Evolutionary conservation across 1,140 invertebrate species (phyloP), one percentile per base, ranked within the genome.

Genomic region (Drosophila nigrodunni): DNA sequence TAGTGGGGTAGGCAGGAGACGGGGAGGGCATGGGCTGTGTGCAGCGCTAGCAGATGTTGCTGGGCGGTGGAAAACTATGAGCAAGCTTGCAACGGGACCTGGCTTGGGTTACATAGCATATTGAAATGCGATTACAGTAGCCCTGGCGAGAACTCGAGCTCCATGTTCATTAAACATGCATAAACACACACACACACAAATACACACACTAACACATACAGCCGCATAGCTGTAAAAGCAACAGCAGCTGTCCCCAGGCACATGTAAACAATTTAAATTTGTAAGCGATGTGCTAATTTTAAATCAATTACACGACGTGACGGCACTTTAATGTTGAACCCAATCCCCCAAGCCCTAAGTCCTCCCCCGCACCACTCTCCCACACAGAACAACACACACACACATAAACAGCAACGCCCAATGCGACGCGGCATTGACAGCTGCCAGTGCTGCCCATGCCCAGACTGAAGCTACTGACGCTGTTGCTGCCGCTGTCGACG

Each of bases 181-280:
- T 88, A 87, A 88, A 80, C 80, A 82, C 69, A 82, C 65, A 79
- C 18, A 62, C 44, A 50, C 34, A 30, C 21, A 62, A 25, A 44
- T 18, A 62, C 44, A 50, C 15, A 21, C 21, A 62, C 39, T 35
- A 47, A 66, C 57, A 61, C 58, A 62, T 43, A 65, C 58, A 57
- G 25, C 21, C 60, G 41, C 70, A 64, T 13, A 57, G 49, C 47
- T 43, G 35, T 25, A 62, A 50, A 46, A 64, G 46, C 54, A 77
- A 41, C 81, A 77, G 55, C 74, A 73, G 74, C 62, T 74, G 74
- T 79, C 82, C 83, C 79, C 62, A 80, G 82, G 82, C 82, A 72
- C 79, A 82, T 88, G 82, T 87, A 88, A 87, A 87, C 82, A 87
- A 86, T 87, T 88, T 80, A 80, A 82, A 87, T 88, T 87, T 83